These are phyloP conservation scores for Zaprionus africanus DNA, from an alignment of 1,140 invertebrate genomes.

Conservation along the genomic window DNA sequence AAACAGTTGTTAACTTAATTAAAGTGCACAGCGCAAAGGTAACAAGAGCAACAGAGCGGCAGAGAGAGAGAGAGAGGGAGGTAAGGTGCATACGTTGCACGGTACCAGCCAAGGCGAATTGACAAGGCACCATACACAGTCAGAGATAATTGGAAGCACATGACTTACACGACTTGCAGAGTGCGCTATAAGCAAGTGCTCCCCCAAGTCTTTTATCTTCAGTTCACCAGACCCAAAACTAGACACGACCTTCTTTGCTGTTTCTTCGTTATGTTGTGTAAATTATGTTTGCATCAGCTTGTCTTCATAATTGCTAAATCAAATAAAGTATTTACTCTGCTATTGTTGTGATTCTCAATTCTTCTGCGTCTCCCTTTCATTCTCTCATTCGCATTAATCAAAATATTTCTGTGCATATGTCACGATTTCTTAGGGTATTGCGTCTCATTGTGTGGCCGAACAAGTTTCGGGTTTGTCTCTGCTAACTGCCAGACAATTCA, in stretches of 20 bases:
- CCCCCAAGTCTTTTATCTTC: not conserved
- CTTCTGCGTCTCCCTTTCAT: not conserved
- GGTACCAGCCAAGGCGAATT: not conserved
- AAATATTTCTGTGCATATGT: conserved; percentile 44
- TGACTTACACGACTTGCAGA: not conserved
- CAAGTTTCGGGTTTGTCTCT: conserved; percentile 12
- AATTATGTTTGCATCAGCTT: not conserved
- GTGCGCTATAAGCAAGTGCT: not conserved
- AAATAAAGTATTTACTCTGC: conserved; percentile 23
- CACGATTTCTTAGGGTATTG: conserved; percentile 38
- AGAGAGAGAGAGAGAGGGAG: not conserved
- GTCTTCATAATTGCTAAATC: conserved; percentile 14
- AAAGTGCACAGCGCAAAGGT: conserved; percentile 57
- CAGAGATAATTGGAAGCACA: not conserved
- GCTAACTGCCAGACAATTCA: conserved; percentile 32
- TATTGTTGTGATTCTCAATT: conserved; percentile 14
- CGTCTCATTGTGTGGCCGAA: conserved; percentile 49
- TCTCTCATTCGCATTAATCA: conserved; percentile 18
- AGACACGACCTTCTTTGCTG: not conserved
- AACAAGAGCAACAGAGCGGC: conserved; percentile 1
- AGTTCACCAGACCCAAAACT: not conserved
- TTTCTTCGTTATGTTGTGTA: not conserved
- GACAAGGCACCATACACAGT: not conserved
- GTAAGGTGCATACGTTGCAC: conserved; percentile 25
- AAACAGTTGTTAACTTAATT: conserved; percentile 77